A percentile compares a stretch with the other conserved stretches of the same genome.
phyloP scores from a whole-genome alignment of 2,113 vertebrate species.

The Leucopsar rothschildi region DNA sequence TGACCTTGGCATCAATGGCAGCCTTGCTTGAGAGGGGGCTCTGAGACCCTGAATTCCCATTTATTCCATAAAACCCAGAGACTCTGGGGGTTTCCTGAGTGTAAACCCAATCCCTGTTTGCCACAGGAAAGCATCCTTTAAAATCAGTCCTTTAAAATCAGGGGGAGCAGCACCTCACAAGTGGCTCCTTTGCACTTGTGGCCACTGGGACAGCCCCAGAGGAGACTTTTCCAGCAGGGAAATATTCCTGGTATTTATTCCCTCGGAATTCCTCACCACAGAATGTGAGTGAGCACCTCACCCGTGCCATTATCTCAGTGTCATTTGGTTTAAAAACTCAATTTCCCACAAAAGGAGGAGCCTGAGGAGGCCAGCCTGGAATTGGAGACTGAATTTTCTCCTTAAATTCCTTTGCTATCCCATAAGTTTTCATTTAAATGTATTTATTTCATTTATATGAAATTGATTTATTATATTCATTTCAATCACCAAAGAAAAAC shows the following conservation, averaged over 20 bases:
- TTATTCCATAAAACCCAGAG: background rate
- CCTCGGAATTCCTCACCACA: background rate
- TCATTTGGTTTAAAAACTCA: background rate
- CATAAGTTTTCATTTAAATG: background rate
- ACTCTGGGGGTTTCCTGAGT: background rate
- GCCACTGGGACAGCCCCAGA: background rate
- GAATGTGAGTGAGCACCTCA: background rate
- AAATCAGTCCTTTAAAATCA: background rate
- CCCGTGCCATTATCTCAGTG: background rate
- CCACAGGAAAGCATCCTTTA: background rate
- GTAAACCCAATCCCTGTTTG: background rate
- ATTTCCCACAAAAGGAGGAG: background rate
- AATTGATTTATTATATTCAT: too few species aligned
- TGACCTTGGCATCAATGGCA: background rate
- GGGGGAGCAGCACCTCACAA: background rate
- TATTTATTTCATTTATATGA: rapidly evolving
- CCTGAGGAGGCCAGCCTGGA: background rate
- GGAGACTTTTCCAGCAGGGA: background rate
- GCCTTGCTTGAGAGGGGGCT: background rate
- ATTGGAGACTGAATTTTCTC: background rate
- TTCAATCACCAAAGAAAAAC: background rate
- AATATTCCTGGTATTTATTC: background rate
- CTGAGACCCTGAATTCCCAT: background rate
- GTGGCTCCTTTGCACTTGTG: background rate
- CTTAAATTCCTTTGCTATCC: background rate